A percentile compares a stretch with the other conserved stretches of the same genome.
Conservation (phyloP, 2,888 invertebrate species). For the Melitaea athalia region DNA sequence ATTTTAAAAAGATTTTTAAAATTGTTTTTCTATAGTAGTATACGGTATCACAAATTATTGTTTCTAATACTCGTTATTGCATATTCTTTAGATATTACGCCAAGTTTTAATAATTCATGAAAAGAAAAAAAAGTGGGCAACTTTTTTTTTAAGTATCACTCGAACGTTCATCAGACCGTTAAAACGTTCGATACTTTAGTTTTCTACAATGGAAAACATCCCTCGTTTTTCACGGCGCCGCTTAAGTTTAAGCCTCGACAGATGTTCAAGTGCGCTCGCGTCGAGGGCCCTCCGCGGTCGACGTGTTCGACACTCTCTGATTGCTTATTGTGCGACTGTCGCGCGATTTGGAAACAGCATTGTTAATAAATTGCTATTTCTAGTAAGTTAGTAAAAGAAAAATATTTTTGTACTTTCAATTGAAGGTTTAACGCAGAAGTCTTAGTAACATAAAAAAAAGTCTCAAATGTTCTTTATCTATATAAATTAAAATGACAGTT, state of each 20-base stretch:
- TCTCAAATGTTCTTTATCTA: neutral
- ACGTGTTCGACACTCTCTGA: constrained; percentile 42
- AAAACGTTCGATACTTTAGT: constrained; percentile 37
- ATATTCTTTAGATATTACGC: neutral
- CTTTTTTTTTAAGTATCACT: constrained; percentile 29
- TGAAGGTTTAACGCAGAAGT: neutral
- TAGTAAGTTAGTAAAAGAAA: neutral
- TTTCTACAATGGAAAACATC: constrained; percentile 28
- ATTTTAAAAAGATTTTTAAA: too few relatives aligned
- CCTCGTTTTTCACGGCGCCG: constrained; percentile 35
- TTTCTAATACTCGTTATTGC: neutral
- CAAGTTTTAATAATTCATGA: neutral
- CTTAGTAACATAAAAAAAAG: too few relatives aligned
- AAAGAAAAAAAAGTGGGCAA: neutral
- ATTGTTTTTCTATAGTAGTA: too few relatives aligned
- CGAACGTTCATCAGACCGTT: constrained; percentile 34
- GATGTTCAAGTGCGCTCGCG: constrained; percentile 65
- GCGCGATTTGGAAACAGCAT: constrained; percentile 25
- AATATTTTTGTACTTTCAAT: neutral
- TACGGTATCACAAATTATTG: neutral
- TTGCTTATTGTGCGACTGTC: constrained; percentile 32
- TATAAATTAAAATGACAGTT: too few relatives aligned
- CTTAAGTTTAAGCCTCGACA: constrained; percentile 56
- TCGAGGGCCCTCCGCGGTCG: constrained; percentile 57
- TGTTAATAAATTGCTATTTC: neutral